Evolutionary conservation across 2,888 invertebrate species (phyloP).

Genomic region (Volucella inflata): DNA sequence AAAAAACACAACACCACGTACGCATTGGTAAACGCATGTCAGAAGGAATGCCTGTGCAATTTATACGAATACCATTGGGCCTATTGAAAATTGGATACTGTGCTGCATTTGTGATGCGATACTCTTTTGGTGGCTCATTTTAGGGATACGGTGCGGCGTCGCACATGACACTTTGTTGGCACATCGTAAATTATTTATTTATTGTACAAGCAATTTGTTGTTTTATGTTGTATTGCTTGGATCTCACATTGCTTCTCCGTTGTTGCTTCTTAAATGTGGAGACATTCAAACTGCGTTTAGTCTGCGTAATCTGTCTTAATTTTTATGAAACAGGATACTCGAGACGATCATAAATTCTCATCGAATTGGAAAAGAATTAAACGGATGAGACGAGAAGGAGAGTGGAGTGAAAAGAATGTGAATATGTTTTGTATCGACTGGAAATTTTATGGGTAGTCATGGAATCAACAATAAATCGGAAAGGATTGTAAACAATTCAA

Average conservation of each 20-base stretch:
- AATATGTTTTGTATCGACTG: conserved; percentile 46
- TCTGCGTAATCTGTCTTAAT: conserved; percentile 61
- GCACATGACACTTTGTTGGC: conserved; percentile 73
- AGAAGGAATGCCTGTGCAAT: conserved; percentile 24
- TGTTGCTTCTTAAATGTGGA: conserved; percentile 10
- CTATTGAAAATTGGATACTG: not conserved
- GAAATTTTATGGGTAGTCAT: conserved; percentile 53
- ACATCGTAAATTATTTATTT: conserved; percentile 75
- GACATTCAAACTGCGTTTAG: conserved; percentile 39
- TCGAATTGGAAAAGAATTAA: conserved; percentile 53
- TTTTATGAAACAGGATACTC: conserved; percentile 74
- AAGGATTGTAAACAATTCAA: conserved; percentile 57
- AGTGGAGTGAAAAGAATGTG: not conserved
- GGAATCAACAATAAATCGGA: conserved; percentile 66
- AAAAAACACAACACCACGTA: conserved; percentile 33
- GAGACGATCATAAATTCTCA: conserved; percentile 72
- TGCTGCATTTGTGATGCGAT: conserved; percentile 39
- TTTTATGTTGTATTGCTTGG: conserved; percentile 15
- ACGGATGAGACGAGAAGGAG: conserved; percentile 1
- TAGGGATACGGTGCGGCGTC: conserved; percentile 61
- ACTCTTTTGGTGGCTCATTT: conserved; percentile 70
- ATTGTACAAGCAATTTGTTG: conserved; percentile 58
- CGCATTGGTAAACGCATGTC: conserved; percentile 60
- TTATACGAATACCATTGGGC: not conserved
- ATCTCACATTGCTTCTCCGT: not conserved